Evolutionary conservation across 2,888 invertebrate species (phyloP), one percentile per base, ranked within the genome.

Genomic region (Dexiosoma caninum): DNA sequence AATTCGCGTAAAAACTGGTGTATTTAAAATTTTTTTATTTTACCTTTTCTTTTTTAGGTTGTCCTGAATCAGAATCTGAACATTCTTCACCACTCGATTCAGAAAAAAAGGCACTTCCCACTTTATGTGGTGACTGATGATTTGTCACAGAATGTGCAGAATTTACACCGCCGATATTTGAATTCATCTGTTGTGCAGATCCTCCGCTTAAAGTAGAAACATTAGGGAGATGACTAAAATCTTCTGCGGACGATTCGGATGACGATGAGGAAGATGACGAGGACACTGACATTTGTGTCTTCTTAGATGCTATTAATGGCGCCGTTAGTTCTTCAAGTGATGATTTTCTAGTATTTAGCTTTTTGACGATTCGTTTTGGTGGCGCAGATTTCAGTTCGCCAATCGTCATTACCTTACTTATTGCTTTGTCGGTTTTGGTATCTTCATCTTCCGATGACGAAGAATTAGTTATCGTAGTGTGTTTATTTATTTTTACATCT

Each of bases 61-160:
- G 60, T 46, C 76, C 71, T 44, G 57, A 76, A 19, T 82, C 83
- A 32, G 78, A 74, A 67, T 81, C 82, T 5, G 80, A 83, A 70
- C 70, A 69, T 44, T 84, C 86, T 72, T 86, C 87, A 71, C 85
- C 86, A 80, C 83, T 85, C 5, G 83, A 82, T 72, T 81, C 81
- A 10, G 84, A 82, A 12, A 84, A 84, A 62, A 82, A 80, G 51
- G 82, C 76, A 55, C 84, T 83, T 32, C 82, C 69, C 49, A 79
- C 79, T 64, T 85, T 85, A 16, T 82, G 83, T 40, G 86, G 86
- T 49, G 86, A 85, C 77, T 85, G 86, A 69, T 85, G 84, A 75
- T 79, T 82, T 10, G 81, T 81, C 7, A 79, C 80, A 42, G 83
- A 82, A 55, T 84, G 82, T 1, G 83, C 81, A 64, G 75, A 81